A percentile compares a stretch with the other conserved stretches of the same genome.
Evolutionary conservation across 2,113 vertebrate genomes (phyloP).

Genomic region (Tor tambroides): DNA sequence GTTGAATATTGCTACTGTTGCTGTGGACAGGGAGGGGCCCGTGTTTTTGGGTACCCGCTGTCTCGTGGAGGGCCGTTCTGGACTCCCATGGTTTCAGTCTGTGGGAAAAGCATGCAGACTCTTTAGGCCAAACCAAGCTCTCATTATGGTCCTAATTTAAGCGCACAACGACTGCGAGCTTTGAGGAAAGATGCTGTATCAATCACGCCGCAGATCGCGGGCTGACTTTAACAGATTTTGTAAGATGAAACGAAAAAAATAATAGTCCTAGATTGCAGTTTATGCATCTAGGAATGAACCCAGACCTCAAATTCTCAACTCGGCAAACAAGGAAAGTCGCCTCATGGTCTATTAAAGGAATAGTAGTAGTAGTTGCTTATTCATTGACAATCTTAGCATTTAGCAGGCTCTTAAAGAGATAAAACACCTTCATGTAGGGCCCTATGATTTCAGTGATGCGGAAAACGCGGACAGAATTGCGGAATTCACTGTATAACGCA

Average conservation of each 20-base stretch:
- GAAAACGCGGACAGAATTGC: no score
- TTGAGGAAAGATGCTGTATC: slow-evolving; percentile 68
- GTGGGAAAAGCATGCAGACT: slow-evolving; percentile 72
- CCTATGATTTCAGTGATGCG: no score
- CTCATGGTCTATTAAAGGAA: background rate
- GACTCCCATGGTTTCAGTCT: slow-evolving; percentile 76
- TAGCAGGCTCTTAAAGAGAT: background rate
- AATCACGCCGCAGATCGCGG: slow-evolving; percentile 63
- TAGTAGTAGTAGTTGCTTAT: background rate
- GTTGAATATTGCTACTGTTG: slow-evolving; percentile 72
- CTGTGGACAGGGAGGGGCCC: slow-evolving; percentile 72
- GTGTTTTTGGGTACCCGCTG: slow-evolving; percentile 69
- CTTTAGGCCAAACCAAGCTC: slow-evolving; percentile 74
- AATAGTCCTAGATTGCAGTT: background rate
- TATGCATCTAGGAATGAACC: slow-evolving; percentile 4
- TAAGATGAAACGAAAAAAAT: background rate
- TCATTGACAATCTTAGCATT: background rate
- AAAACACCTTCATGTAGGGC: background rate
- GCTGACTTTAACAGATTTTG: slow-evolving; percentile 37
- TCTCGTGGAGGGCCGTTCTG: slow-evolving; percentile 72
- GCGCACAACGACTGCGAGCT: slow-evolving; percentile 70
- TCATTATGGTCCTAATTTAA: slow-evolving; percentile 80
- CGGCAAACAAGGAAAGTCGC: background rate
- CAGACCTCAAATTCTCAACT: background rate
- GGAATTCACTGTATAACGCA: no score